A percentile compares a stretch with the other conserved stretches of the same genome.
These are phyloP conservation scores for Polylopha cassiicola DNA, from an alignment of 2,888 invertebrate genomes.

Conservation along the genomic window DNA sequence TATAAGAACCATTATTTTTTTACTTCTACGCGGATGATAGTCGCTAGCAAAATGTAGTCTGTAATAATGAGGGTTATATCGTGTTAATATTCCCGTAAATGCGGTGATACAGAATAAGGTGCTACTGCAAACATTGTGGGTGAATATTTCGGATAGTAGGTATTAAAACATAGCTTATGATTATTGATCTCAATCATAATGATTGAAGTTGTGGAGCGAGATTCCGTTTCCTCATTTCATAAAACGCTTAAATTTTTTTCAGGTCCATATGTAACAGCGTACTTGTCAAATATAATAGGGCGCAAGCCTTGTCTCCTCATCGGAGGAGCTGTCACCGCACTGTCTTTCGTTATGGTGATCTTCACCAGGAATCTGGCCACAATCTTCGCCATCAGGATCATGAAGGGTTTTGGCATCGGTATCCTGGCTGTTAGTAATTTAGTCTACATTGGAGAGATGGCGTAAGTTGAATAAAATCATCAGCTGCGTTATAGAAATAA, in stretches of 20 bases:
- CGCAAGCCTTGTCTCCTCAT: conserved; percentile 38
- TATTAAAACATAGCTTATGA: too few species aligned
- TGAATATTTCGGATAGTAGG: too few species aligned
- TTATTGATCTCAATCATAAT: too few species aligned
- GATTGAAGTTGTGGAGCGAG: too few species aligned
- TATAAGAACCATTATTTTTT: too few species aligned
- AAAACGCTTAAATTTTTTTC: conserved; percentile 22
- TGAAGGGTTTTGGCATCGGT: conserved; percentile 34
- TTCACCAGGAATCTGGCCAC: conserved; percentile 32
- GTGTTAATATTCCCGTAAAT: too few species aligned
- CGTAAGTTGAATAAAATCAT: conserved; percentile 32
- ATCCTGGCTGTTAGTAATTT: conserved; percentile 33
- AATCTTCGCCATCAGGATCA: conserved; percentile 35
- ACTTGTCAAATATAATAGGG: conserved; percentile 38
- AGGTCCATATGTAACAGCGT: conserved; percentile 40
- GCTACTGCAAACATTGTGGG: too few species aligned
- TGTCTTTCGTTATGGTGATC: conserved; percentile 33
- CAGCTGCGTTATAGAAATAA: background rate
- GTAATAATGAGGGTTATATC: too few species aligned
- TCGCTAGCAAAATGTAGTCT: too few species aligned
- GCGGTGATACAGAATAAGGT: too few species aligned
- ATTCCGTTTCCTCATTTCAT: too few species aligned
- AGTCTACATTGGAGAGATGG: conserved; percentile 47
- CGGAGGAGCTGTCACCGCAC: conserved; percentile 27
- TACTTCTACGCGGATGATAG: too few species aligned